Base-by-base conservation (phyloP, 1,140 invertebrate species). In the Ectropis grisescens region DNA sequence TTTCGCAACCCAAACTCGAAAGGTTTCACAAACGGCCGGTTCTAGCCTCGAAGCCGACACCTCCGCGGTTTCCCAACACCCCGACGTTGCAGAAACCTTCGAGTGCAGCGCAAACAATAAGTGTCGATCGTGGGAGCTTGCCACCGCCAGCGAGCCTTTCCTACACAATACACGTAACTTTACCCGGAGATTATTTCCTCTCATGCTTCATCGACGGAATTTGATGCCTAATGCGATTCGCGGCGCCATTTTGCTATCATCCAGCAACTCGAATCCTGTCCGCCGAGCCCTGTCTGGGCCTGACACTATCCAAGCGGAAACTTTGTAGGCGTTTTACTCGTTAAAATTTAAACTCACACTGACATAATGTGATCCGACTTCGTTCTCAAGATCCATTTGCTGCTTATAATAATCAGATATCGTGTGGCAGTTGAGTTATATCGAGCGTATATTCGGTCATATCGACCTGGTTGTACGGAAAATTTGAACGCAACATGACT, bases 21-120 rank as follows among this genome's bases (percentile, higher is more conserved):
- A 64, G 65, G 57, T 71, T 74, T 75, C 61, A 68, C 57, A 69
- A 71, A 70, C 49, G 58, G 70, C 56, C 68, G 58, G 67, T 66
- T 74, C 53, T 68, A 61, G 52, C 56, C 54, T 69, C 54, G 55
- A 51, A 52, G 48, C 37, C 41, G 45, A 52, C 54, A 58, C 47
- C 64, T 59, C 47, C 37, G 53, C 28, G 29, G 54, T 72, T 75
- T 78, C 70, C 41, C 59, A 79, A 75, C 51, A 59, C 33, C 59
- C 53, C 60, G 57, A 49, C 54, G 52, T 71, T 79, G 74, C 74
- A 69, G 68, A 71, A 72, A 75, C 59, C 64, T 66, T 67, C 52
- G 59, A 75, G 62, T 67, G 61, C 61, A 75, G 45, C 42, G 53
- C 57, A 60, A 78, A 78, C 69, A 78, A 72, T 72, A 68, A 55